These are phyloP conservation scores for Porites australiensis DNA, from an alignment of 64 coral and sea anemone species.

Conservation along the genomic window DNA sequence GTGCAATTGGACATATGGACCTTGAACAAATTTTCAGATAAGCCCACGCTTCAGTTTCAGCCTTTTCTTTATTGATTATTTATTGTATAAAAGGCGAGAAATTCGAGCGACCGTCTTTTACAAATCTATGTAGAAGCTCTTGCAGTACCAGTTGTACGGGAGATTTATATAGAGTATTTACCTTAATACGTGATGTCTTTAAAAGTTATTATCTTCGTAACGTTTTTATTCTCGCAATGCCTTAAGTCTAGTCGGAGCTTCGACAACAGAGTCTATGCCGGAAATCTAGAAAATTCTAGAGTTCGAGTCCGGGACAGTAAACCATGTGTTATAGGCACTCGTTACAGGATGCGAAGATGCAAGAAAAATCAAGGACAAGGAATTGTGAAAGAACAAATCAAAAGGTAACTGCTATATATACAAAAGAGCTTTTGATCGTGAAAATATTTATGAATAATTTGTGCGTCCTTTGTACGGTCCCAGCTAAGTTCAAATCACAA, in stretches of 20 bases:
- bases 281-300: not conserved
- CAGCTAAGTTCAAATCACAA: too few relatives aligned
- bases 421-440: not conserved
- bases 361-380: too few relatives aligned
- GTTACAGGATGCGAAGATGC: slow-evolving; percentile 7
- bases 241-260: not conserved
- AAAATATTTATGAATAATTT: too few relatives aligned
- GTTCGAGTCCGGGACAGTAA: not conserved
- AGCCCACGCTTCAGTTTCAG: too few relatives aligned
- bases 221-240: not conserved
- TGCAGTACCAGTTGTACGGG: too few relatives aligned
- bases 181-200: not conserved
- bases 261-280: not conserved
- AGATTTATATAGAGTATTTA: not conserved
- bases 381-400: not conserved
- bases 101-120: too few relatives aligned
- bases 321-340: not conserved
- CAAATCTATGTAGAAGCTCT: too few relatives aligned
- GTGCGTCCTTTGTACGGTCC: too few relatives aligned
- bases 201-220: not conserved
- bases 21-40: too few relatives aligned
- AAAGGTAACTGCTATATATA: not conserved
- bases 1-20: too few relatives aligned
- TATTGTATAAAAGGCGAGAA: too few relatives aligned
- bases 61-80: too few relatives aligned